phyloP scores from a whole-genome alignment of 2,888 invertebrate species.

The Synanthedon vespiformis region DNA sequence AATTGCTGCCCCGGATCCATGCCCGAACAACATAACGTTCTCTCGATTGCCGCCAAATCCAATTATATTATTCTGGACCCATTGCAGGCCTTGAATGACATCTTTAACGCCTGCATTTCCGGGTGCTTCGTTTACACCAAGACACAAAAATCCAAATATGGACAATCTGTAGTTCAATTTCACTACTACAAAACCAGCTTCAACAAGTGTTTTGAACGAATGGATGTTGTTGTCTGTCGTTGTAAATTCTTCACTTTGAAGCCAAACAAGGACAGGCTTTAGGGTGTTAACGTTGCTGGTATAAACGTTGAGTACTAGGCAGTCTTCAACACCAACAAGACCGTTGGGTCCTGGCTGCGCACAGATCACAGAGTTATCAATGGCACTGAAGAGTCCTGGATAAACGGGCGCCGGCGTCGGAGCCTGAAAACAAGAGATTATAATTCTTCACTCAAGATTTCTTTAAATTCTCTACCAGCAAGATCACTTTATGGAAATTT shows the following conservation, averaged over 20 bases:
- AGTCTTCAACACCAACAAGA: slow-evolving; percentile 47
- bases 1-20: slow-evolving; percentile 79
- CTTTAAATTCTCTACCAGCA: too few relatives aligned
- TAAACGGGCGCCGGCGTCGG: slow-evolving; percentile 21
- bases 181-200: slow-evolving; percentile 74
- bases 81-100: slow-evolving; percentile 81
- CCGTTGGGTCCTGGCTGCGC: slow-evolving; percentile 43
- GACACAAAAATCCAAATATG: slow-evolving; percentile 78
- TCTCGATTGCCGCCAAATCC: slow-evolving; percentile 82
- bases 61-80: slow-evolving; percentile 79
- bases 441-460: too few relatives aligned
- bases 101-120: slow-evolving; percentile 91
- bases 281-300: slow-evolving; percentile 30
- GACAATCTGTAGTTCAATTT: slow-evolving; percentile 79
- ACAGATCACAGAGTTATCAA: slow-evolving; percentile 29
- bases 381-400: slow-evolving; percentile 27
- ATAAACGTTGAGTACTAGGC: slow-evolving; percentile 41
- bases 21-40: slow-evolving; percentile 83
- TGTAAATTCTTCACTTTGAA: slow-evolving; percentile 45
- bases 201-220: slow-evolving; percentile 71
- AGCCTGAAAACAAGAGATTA: slow-evolving; percentile 18
- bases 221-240: slow-evolving; percentile 20
- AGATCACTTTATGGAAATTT: background rate
- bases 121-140: slow-evolving; percentile 71
- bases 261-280: slow-evolving; percentile 51